phyloP scores from a whole-genome alignment of 2,797 vertebrate species.

The Fratercula arctica region DNA sequence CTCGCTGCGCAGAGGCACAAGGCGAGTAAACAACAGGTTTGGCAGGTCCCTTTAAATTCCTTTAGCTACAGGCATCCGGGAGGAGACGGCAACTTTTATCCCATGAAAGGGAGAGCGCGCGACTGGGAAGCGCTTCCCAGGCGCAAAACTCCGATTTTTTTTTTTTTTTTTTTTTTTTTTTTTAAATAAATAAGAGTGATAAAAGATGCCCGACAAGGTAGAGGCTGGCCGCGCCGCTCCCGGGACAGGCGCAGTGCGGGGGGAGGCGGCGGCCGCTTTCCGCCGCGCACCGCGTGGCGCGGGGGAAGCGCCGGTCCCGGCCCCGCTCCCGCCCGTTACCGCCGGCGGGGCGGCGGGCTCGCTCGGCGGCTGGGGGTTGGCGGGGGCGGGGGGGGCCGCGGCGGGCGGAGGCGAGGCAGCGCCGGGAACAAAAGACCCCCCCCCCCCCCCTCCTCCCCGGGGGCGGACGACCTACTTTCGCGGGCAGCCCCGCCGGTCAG shows the following conservation, averaged over 20 bases:
- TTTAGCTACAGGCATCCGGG: background rate
- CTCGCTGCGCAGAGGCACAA: background rate
- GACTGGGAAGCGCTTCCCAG: background rate
- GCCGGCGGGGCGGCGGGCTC: background rate
- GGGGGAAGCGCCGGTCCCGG: background rate
- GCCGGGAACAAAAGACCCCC: conserved; percentile 58
- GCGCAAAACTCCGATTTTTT: background rate
- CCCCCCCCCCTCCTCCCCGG: background rate
- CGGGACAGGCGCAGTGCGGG: background rate
- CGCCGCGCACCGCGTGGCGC: background rate
- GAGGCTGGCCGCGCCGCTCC: background rate
- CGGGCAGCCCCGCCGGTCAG: conserved; percentile 1
- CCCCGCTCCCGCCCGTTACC: background rate
- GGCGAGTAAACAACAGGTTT: conserved; percentile 7
- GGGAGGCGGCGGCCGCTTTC: background rate
- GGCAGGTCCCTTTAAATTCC: conserved; percentile 30
- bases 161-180: too few relatives aligned
- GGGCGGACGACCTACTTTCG: conserved; percentile 46
- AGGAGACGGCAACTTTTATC: background rate
- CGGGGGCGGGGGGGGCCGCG: background rate
- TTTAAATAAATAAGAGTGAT: rapidly evolving
- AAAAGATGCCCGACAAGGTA: background rate
- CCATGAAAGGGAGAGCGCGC: background rate
- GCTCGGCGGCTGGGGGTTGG: background rate
- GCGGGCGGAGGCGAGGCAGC: background rate